A percentile compares a stretch with the other conserved stretches of the same genome.
These are phyloP conservation scores for Mythimna pallens DNA, from an alignment of 2,888 invertebrate genomes.

Conservation along the genomic window DNA sequence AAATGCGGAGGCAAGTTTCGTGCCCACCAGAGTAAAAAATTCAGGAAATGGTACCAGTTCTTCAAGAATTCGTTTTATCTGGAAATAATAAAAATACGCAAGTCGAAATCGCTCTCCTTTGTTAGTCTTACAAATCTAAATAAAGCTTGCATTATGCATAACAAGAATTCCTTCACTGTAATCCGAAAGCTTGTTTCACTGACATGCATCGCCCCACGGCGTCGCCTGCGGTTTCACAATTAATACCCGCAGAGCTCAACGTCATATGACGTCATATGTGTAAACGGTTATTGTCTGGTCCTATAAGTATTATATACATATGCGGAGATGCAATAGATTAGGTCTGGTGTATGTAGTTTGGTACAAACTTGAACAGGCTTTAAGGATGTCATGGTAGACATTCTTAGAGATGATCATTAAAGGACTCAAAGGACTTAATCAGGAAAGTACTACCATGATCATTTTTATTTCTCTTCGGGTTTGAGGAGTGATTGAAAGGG, in stretches of 20 bases:
- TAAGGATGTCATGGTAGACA: too few species aligned
- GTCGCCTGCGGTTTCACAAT: constrained; percentile 50
- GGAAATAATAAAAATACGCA: neutral
- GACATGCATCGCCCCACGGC: constrained; percentile 40
- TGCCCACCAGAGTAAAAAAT: too few species aligned
- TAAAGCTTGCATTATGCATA: constrained; percentile 46
- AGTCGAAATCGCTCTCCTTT: neutral
- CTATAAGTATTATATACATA: neutral
- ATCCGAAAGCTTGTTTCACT: constrained; percentile 23
- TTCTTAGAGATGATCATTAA: too few species aligned
- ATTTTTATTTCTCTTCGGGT: too few species aligned
- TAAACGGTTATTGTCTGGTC: constrained; percentile 36
- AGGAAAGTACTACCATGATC: too few species aligned
- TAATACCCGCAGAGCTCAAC: constrained; percentile 49
- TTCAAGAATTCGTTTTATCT: neutral
- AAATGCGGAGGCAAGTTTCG: too few species aligned
- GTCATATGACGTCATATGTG: constrained; percentile 40
- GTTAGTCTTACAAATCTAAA: constrained; percentile 17
- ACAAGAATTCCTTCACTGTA: constrained; percentile 37
- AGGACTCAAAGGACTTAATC: too few species aligned
- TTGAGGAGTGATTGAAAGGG: too few species aligned
- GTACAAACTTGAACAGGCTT: too few species aligned
- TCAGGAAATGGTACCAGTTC: too few species aligned
- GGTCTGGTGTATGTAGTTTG: too few species aligned
- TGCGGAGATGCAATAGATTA: neutral